Evolutionary conservation across 2,797 vertebrate species (phyloP).

Genomic region (Galaxias olidus): DNA sequence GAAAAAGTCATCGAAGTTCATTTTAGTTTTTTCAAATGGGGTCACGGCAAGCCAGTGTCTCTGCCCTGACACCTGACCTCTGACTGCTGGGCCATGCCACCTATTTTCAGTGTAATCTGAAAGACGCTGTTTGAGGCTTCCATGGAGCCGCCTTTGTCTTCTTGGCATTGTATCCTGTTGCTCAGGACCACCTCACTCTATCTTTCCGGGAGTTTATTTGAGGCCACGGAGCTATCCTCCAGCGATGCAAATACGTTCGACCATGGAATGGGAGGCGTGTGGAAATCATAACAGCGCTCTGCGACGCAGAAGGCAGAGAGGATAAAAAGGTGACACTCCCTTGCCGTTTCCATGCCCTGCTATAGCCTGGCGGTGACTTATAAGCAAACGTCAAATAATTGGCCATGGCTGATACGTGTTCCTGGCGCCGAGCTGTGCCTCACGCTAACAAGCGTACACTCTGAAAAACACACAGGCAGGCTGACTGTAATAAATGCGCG

Average conservation of each 20-base stretch:
- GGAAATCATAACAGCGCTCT: conserved; percentile 33
- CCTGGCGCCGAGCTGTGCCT: conserved; percentile 14
- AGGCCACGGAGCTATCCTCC: conserved; percentile 31
- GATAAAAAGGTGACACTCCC: conserved; percentile 1
- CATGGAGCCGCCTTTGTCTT: not conserved
- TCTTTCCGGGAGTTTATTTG: conserved; percentile 30
- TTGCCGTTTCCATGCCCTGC: conserved; percentile 11
- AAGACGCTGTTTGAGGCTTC: too few species aligned
- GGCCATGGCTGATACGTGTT: conserved; percentile 23
- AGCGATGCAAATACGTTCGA: conserved; percentile 41
- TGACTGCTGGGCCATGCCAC: too few species aligned
- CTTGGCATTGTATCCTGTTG: not conserved
- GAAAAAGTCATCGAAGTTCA: too few species aligned
- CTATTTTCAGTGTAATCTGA: too few species aligned
- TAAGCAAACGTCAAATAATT: conserved; percentile 18
- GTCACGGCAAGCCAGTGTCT: too few species aligned
- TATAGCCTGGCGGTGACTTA: conserved; percentile 23
- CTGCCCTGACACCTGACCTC: too few species aligned
- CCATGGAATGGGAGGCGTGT: conserved; percentile 31
- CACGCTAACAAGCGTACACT: conserved; percentile 1
- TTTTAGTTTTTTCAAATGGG: too few species aligned
- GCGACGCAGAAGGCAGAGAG: conserved; percentile 37
- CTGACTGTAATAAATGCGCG: not conserved
- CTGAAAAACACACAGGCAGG: not conserved
- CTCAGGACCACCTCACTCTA: conserved; percentile 7